Base-by-base conservation (phyloP, 2,113 vertebrate species). In the Amblyornis subalaris region DNA sequence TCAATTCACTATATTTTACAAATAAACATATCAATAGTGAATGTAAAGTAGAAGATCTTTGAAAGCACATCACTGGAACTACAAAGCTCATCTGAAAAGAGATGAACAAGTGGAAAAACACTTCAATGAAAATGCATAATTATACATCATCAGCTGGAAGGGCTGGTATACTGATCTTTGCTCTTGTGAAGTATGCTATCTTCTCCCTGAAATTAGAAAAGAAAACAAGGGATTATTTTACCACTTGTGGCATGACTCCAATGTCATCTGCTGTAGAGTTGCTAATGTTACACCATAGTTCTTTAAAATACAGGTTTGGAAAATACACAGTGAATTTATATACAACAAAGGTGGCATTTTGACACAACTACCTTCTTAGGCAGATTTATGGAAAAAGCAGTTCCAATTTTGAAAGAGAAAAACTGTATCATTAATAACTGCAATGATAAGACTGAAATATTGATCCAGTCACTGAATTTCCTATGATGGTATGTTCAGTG, bases 151-250 rank as follows among this genome's bases (percentile, higher is more conserved):
- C 98, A 22, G 98, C 98, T 7, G 98, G 98, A 83, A 98, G 97
- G 77, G 98, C 96, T 23, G 98, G 98, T 95, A 98, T 98, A 92
- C 96, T 98, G 76, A 98, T 98, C 97, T 98, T 98, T 6, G 98
- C 98, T 94, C 98, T 96, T 67, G 98, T 98, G 96, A 98, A 98
- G 90, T 98, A 98, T 17, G 98, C 98, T 14, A 98, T 98, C 98
- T 98, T 98, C 98, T 98, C 98, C 98, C 98, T 98, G 35, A 66
- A 75, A 86, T 76, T 5, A 42, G 48, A 36, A 66, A 62, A 42
- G 47, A 87, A 85, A 94, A 44, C 14, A 65, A 73, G 33, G 25
- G 29, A 7, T 36, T 66, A 65, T 69, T 93, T 83, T 70, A 29
- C 48, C 70, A 47, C 78, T 91, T 69, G 58, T 61, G 45, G 65